Evolutionary conservation across 2,888 invertebrate species (phyloP).

Genomic region (Calameuta idolon): DNA sequence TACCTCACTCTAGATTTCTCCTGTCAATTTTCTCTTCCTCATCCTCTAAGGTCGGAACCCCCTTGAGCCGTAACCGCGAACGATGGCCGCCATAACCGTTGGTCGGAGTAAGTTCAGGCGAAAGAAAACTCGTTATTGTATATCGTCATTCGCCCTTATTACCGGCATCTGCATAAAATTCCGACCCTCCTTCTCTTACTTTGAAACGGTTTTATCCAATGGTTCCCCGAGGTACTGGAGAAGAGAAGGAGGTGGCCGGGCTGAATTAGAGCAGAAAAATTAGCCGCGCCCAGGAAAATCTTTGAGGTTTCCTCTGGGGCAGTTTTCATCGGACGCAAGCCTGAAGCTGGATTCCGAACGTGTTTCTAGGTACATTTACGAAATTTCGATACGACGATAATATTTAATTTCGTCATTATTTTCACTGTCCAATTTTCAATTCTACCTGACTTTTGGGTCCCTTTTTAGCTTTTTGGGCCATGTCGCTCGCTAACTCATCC

Average conservation of each 20-base stretch:
- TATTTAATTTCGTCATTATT: background rate
- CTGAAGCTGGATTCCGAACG: background rate
- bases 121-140: background rate
- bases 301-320: background rate
- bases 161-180: background rate
- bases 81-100: background rate
- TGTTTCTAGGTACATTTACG: background rate
- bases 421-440: background rate
- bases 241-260: background rate
- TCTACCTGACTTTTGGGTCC: background rate
- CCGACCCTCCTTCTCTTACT: background rate
- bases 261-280: background rate
- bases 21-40: background rate
- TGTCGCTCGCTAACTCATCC: background rate
- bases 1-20: background rate
- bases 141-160: background rate
- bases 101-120: background rate
- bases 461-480: background rate
- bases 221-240: background rate
- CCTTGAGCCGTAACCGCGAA: background rate
- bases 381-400: fast-evolving
- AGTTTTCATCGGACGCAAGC: background rate
- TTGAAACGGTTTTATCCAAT: background rate
- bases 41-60: background rate
- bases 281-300: background rate